Conservation (phyloP, 2,888 invertebrate species). For the Drosophila conformis region DNA sequence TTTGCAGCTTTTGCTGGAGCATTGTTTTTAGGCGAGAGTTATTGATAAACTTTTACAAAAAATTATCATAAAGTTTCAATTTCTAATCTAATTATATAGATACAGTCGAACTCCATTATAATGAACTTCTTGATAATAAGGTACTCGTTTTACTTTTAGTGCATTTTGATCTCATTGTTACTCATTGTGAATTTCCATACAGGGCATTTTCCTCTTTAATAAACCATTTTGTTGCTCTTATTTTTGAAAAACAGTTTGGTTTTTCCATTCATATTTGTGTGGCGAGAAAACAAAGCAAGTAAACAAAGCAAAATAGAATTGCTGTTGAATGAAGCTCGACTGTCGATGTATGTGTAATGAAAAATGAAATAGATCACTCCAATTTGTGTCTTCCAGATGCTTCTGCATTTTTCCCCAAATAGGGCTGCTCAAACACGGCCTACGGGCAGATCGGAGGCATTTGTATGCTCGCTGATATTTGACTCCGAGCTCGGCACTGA, state of each 20-base stretch:
- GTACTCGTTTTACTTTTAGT: neutral
- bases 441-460: constrained; percentile 28
- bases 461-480: constrained; percentile 65
- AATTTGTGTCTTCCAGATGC: constrained; percentile 24
- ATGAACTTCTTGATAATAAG: neutral
- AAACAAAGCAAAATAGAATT: neutral
- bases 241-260: neutral
- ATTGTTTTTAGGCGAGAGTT: constrained; percentile 51
- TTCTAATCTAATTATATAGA: neutral
- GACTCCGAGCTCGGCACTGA: constrained; percentile 80
- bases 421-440: constrained; percentile 11
- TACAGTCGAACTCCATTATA: constrained; percentile 1
- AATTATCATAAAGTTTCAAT: constrained; percentile 16
- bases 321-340: constrained; percentile 3
- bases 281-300: constrained; percentile 1
- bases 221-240: neutral
- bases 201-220: neutral
- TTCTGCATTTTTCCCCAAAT: constrained; percentile 14
- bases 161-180: neutral
- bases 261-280: neutral
- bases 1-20: constrained; percentile 44
- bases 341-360: constrained; percentile 8
- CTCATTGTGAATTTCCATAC: neutral
- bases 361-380: constrained; percentile 23
- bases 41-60: constrained; percentile 10